Base-by-base conservation (phyloP, 2,888 invertebrate genomes). In the Eupithecia dodoneata region DNA sequence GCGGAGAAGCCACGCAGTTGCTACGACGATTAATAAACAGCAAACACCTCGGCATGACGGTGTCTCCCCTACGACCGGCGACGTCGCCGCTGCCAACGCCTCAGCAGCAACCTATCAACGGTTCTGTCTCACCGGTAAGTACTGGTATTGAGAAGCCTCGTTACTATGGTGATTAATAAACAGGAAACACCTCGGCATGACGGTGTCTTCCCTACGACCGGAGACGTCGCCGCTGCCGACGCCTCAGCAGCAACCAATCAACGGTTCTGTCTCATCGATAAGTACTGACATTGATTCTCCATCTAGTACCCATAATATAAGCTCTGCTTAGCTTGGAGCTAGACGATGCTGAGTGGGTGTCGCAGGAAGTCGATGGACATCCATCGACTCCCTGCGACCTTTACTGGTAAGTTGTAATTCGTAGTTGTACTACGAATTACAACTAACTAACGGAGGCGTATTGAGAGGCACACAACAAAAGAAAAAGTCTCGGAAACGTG, bases 21-120 rank as follows among this genome's bases (percentile, higher is more conserved):
- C 92, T 98, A 45, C 95, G 97, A 83, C 96, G 97, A 85, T 94
- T 98, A 85, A 97, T 98, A 85, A 97, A 97, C 89, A 97, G 97
- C 91, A 96, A 97, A 84, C 97, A 97, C 86, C 95, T 97, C 81
- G 97, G 97, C 71, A 96, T 97, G 93, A 97, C 97, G 45, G 96
- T 96, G 83, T 96, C 96, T 0, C 96, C 96, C 30, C 86, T 94
- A 30, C 85, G 94, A 13, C 84, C 91, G 18, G 81, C 91, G 76
- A 86, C 91, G 2, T 91, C 93, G n/a, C 93, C 93, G 0, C 85
- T 90, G 55, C 83, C 89, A 2, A 79, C 89, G 67, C 82, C 90
- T 13, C 75, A 86, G 69, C 88, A 89, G 52, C 90, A 89, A 74
- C 88, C 91, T 59, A 84, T 86, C 82, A 94, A 95, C 77, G 94